Conservation (phyloP, 2,797 vertebrate species). For the Parotocinclus haroldoi region DNA sequence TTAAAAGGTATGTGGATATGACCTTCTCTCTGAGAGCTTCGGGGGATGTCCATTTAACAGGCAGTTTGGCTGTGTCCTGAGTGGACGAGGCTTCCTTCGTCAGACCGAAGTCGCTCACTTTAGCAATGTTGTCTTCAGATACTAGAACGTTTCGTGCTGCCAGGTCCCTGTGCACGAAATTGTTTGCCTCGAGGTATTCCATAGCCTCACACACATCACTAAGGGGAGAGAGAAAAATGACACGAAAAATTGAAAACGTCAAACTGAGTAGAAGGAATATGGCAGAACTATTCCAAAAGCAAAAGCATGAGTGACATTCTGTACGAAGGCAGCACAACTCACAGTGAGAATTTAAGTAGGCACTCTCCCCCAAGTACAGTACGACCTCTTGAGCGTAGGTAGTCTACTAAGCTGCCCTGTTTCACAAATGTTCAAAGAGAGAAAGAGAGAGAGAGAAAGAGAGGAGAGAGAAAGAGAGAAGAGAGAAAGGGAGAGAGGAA, state of each 20-base stretch:
- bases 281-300: too few species aligned
- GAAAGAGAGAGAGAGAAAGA: too few species aligned
- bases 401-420: slow-evolving; percentile 98
- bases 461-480: too few species aligned
- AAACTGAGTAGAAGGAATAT: too few species aligned
- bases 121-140: slow-evolving; percentile 92
- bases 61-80: slow-evolving; percentile 92
- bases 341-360: slow-evolving; percentile 92
- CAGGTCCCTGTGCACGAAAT: slow-evolving; percentile 94
- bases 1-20: too few species aligned
- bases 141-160: slow-evolving; percentile 94
- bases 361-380: slow-evolving; percentile 87
- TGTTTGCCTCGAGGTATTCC: slow-evolving; percentile 92
- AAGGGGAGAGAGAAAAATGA: too few species aligned
- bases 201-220: slow-evolving; percentile 97
- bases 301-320: too few species aligned
- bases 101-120: slow-evolving; percentile 97
- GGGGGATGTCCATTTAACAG: slow-evolving; percentile 93
- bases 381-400: slow-evolving; percentile 88
- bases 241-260: too few species aligned
- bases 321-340: too few species aligned
- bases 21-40: slow-evolving; percentile 96
- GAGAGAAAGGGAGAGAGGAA: too few species aligned
- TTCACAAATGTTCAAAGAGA: too few species aligned
- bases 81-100: slow-evolving; percentile 93